Percentiles rank a stretch among this genome's conserved stretches.
phyloP scores from a whole-genome alignment of 2,888 invertebrate genomes.

The Phytoseiulus persimilis region DNA sequence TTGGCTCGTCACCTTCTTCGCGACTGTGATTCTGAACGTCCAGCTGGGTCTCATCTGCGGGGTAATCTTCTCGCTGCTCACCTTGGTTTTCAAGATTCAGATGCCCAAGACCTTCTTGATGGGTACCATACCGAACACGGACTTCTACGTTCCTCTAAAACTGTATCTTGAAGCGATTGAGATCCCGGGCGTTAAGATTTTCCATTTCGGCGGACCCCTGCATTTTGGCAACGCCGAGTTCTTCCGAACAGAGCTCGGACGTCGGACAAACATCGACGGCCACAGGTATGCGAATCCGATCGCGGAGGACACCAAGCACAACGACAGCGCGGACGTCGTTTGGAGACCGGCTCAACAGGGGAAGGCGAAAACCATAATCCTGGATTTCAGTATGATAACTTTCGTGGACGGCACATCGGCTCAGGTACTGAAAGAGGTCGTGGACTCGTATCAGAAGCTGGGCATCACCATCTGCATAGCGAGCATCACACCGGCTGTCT shows the following conservation, averaged over 20 bases:
- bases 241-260: conserved; percentile 41
- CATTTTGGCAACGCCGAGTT: conserved; percentile 50
- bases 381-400: background rate
- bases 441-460: background rate
- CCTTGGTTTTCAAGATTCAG: conserved; percentile 43
- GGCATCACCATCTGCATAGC: background rate
- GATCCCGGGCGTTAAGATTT: conserved; percentile 63
- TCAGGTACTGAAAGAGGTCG: background rate
- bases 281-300: background rate
- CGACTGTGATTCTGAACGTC: conserved; percentile 68
- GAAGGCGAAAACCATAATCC: background rate
- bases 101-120: conserved; percentile 61
- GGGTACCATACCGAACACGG: conserved; percentile 64
- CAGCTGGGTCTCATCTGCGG: conserved; percentile 71
- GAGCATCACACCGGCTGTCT: background rate
- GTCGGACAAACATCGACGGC: conserved; percentile 16
- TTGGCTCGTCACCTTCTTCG: conserved; percentile 70
- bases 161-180: conserved; percentile 63
- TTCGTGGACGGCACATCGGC: conserved; percentile 18
- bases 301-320: background rate
- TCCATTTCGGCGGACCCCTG: conserved; percentile 61
- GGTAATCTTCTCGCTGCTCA: conserved; percentile 52
- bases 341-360: conserved; percentile 7
- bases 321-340: background rate
- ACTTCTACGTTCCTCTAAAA: conserved; percentile 64